Evolutionary conservation across 2,113 vertebrate genomes (phyloP).

Genomic region (Lates calcarifer): DNA sequence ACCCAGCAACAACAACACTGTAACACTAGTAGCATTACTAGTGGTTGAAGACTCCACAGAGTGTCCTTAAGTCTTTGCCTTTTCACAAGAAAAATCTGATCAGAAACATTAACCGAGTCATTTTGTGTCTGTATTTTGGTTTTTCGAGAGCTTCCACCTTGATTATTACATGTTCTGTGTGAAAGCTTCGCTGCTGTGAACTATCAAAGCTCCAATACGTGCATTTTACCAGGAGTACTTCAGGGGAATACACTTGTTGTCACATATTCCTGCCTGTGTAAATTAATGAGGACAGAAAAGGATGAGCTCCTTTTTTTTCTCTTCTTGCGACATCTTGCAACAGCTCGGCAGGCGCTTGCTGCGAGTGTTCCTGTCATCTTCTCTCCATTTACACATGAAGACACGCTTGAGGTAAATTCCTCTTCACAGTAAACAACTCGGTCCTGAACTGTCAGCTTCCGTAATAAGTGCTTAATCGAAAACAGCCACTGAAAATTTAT

Average conservation of each 20-base stretch:
- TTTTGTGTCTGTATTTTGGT: not conserved
- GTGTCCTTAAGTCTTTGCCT: not conserved
- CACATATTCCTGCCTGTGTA: constrained; percentile 16
- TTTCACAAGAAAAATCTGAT: not conserved
- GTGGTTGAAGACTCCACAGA: not conserved
- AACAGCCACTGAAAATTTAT: constrained; percentile 6
- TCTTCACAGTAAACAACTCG: constrained; percentile 51
- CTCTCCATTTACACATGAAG: constrained; percentile 30
- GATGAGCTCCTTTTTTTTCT: not conserved
- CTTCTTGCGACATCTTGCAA: not conserved
- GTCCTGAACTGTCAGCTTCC: constrained; percentile 39
- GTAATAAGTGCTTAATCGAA: constrained; percentile 43
- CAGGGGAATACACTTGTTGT: constrained; percentile 12
- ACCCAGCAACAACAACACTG: not conserved
- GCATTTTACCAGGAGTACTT: constrained; percentile 3
- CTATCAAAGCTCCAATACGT: not conserved
- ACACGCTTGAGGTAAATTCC: constrained; percentile 53
- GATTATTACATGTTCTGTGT: not conserved
- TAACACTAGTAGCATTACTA: no score
- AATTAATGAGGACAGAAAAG: constrained; percentile 51
- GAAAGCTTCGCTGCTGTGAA: not conserved
- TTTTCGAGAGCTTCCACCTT: not conserved
- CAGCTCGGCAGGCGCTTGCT: not conserved
- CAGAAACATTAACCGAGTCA: not conserved
- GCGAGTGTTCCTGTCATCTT: constrained; percentile 37